phyloP scores from a whole-genome alignment of 2,888 invertebrate genomes.

The Acleris emargana region DNA sequence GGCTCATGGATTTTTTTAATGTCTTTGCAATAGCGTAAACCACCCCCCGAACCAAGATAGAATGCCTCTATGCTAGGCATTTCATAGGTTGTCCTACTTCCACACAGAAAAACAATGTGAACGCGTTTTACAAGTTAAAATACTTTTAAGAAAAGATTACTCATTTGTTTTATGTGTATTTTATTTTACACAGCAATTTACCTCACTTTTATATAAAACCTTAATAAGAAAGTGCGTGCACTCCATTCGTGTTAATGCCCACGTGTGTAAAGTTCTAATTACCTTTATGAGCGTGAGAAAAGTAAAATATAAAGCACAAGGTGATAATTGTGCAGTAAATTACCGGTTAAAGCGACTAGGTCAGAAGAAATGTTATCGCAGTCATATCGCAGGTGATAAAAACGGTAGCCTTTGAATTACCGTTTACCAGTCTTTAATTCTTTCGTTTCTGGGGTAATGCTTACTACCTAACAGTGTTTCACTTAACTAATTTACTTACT shows the following conservation, averaged over 20 bases:
- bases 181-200: too few species aligned
- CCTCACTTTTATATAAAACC: neutral
- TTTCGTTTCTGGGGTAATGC: neutral
- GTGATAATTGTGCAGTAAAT: conserved; percentile 36
- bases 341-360: conserved; percentile 22
- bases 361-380: conserved; percentile 29
- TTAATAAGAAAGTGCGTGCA: conserved; percentile 24
- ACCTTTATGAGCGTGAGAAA: conserved; percentile 33
- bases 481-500: neutral
- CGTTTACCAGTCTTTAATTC: conserved; percentile 10
- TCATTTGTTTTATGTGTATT: too few species aligned
- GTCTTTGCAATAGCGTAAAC: too few species aligned
- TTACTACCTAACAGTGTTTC: conserved; percentile 1
- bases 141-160: too few species aligned
- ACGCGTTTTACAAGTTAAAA: too few species aligned
- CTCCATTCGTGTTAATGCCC: conserved; percentile 30
- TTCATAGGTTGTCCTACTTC: too few species aligned
- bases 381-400: conserved; percentile 27
- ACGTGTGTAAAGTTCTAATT: conserved; percentile 31
- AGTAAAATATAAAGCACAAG: conserved; percentile 24
- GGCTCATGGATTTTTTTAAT: too few species aligned
- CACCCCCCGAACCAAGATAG: too few species aligned
- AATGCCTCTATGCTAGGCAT: too few species aligned
- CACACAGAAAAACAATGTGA: too few species aligned
- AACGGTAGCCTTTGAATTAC: conserved; percentile 30